Base-by-base conservation (phyloP, 92 coral and sea anemone species). In the Porites divaricata region DNA sequence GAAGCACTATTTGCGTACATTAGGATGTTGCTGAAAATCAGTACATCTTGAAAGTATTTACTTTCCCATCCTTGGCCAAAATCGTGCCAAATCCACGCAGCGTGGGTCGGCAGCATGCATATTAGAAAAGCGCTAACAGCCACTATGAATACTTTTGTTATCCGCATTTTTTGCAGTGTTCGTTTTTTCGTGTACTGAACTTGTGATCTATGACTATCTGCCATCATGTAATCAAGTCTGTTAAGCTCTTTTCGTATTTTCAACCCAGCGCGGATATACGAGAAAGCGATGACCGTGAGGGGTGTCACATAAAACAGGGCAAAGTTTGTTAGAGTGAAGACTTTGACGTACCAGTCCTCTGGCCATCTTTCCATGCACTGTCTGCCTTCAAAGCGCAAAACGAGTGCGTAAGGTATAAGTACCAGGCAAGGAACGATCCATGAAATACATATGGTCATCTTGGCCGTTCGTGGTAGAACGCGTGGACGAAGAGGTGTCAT, bases 41-140 rank as follows among this genome's bases (percentile, higher is more conserved):
- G 62, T 25, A 91, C 79, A 52, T 87, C 91, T 16, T 77, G 28
- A 77, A 95, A 95, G 68, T 90, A 67, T 14, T 86, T 74, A 61
- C 85, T 72, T 1, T 81, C 58, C 19, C 81, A 81, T 6, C 98
- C 98, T 5, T 63, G 68, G 2, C 98, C 95, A 70, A 87, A 94
- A 65, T 94, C 98, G 78, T 94, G 88, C 98, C 98, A 94, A 49
- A 94, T 80, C 98, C 98, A 94, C 9, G 87, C 66, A 10, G 89
- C 92, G 59, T 94, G 98, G 8, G 90, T 92, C 20, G 98, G 98
- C 25, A 94, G 81, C 80, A 92, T 74, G 83, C 98, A 94, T 24
- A 90, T 20, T 24, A 92, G 89, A 79, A 94, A 94, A 23, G 98
- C 98, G 2, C 85, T 82, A 2, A 94, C 98, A 6, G 98, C 98